phyloP scores from a whole-genome alignment of 2,113 vertebrate species.

The Copsychus sechellarum region DNA sequence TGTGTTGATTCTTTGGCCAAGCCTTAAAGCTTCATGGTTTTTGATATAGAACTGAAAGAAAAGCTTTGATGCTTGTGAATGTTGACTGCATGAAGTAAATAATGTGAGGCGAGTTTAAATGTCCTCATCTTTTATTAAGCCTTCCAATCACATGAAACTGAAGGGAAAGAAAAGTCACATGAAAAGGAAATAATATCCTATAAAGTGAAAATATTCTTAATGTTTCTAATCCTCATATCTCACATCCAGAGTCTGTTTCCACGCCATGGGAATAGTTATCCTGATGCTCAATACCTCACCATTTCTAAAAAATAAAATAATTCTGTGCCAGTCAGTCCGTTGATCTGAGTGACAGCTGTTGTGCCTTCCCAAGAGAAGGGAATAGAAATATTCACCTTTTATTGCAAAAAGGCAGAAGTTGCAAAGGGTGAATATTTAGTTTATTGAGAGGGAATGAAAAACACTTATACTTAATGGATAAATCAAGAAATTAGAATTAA shows the following conservation, averaged over 20 bases:
- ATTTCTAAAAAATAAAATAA: constrained; percentile 5
- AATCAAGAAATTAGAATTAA: not conserved
- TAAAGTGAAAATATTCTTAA: not conserved
- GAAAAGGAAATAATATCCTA: constrained; percentile 17
- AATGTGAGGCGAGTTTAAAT: not conserved
- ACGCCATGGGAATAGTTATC: not conserved
- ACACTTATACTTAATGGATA: not conserved
- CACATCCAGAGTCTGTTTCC: not conserved
- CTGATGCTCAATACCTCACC: not conserved
- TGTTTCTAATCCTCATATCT: constrained; percentile 1
- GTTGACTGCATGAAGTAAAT: constrained; percentile 23
- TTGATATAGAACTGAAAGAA: constrained; percentile 24
- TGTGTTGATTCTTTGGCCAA: constrained; percentile 1
- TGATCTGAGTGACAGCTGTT: not conserved
- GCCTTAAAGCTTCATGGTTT: constrained; percentile 38
- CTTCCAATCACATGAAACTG: constrained; percentile 36
- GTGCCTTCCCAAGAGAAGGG: too few relatives aligned
- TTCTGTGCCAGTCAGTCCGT: not conserved
- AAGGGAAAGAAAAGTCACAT: constrained; percentile 7
- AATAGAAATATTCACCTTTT: not conserved
- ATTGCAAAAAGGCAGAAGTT: not conserved
- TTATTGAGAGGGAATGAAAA: not conserved
- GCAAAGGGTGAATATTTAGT: not conserved
- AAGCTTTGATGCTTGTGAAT: constrained; percentile 53
- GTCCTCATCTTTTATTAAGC: constrained; percentile 13